phyloP scores from a whole-genome alignment of 2,888 invertebrate species.

The Peribatodes rhomboidaria region DNA sequence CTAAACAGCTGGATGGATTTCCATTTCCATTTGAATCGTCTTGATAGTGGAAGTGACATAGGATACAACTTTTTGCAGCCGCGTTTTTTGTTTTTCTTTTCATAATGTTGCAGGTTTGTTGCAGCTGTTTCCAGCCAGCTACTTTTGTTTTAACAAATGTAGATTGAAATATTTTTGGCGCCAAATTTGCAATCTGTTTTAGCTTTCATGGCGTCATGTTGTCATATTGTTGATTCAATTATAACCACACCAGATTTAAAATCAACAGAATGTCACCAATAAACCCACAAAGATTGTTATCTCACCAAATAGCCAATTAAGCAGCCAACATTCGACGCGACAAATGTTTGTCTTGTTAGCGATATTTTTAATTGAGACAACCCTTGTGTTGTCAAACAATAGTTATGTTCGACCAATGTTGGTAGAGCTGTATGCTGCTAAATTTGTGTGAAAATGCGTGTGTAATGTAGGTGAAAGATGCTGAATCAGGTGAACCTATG shows the following conservation, averaged over 20 bases:
- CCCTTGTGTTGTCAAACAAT: slow-evolving; percentile 77
- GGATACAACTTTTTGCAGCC: too few relatives aligned
- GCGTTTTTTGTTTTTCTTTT: not conserved
- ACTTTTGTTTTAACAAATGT: not conserved
- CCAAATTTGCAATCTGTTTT: too few relatives aligned
- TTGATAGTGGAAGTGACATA: too few relatives aligned
- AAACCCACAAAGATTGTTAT: slow-evolving; percentile 72
- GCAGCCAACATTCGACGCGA: slow-evolving; percentile 69
- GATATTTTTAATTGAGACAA: slow-evolving; percentile 84
- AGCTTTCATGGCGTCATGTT: not conserved
- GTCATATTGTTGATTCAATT: slow-evolving; percentile 33
- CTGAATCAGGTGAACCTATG: not conserved
- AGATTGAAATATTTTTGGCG: too few relatives aligned
- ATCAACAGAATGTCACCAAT: slow-evolving; percentile 45
- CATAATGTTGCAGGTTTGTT: too few relatives aligned
- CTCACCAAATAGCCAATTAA: slow-evolving; percentile 80
- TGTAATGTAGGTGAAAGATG: not conserved
- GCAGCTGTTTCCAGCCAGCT: not conserved
- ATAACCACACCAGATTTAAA: slow-evolving; percentile 35
- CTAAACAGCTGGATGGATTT: too few relatives aligned
- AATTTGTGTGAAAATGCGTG: too few relatives aligned
- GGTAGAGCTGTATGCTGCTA: slow-evolving; percentile 47
- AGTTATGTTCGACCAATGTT: slow-evolving; percentile 61
- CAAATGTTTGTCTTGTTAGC: slow-evolving; percentile 84
- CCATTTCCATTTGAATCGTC: too few relatives aligned